Evolutionary conservation across 2,797 vertebrate genomes (phyloP).

Genomic region (Carduelis carduelis): DNA sequence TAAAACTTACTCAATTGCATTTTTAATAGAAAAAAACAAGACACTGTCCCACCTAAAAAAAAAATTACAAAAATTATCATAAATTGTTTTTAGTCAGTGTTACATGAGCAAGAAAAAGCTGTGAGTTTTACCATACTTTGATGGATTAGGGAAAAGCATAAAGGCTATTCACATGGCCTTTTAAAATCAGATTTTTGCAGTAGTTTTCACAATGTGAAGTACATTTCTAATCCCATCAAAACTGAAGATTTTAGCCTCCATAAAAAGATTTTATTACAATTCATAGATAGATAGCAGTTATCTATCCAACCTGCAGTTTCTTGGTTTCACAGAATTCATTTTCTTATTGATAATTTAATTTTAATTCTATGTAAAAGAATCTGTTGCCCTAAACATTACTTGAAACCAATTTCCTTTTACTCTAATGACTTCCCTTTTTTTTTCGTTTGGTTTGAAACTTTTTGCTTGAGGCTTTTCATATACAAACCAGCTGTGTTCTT

Average conservation of each 20-base stretch:
- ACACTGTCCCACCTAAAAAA: neutral
- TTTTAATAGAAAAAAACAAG: neutral
- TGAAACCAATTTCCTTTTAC: neutral
- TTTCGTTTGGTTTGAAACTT: accelerated
- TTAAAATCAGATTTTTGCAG: neutral
- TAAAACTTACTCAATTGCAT: neutral
- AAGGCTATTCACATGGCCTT: neutral
- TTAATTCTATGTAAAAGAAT: neutral
- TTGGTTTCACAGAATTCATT: neutral
- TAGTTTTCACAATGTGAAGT: neutral
- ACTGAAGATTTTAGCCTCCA: neutral
- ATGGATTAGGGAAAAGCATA: neutral
- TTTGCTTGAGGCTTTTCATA: neutral
- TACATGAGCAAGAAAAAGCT: neutral
- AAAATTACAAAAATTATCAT: neutral
- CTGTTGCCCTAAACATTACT: neutral
- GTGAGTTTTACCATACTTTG: neutral
- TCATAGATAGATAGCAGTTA: accelerated
- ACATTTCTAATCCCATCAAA: neutral
- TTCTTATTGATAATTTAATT: neutral
- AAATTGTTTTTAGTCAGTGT: neutral
- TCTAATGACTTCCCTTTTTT: neutral
- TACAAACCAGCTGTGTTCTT: neutral
- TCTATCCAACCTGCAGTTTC: neutral
- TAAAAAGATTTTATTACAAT: neutral